Conservation (phyloP, 2,113 vertebrate genomes). For the Dascyllus trimaculatus region DNA sequence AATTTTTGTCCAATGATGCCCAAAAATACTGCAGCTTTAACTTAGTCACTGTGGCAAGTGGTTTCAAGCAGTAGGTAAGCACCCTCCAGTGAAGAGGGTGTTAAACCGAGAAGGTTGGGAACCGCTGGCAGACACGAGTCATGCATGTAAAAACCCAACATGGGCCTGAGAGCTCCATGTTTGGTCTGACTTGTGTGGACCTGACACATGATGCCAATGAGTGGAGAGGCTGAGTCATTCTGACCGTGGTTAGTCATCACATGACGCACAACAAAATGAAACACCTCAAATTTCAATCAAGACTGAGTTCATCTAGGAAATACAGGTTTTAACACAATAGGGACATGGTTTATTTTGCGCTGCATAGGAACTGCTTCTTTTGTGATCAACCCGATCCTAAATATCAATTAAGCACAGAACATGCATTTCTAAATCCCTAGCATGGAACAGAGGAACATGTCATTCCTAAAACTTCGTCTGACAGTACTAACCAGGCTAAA, state of each 20-base stretch:
- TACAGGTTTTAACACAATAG: background rate
- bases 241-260: conserved; percentile 7
- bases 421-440: too few species aligned
- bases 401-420: too few species aligned
- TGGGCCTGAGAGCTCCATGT: conserved; percentile 16
- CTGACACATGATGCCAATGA: background rate
- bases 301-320: background rate
- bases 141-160: background rate
- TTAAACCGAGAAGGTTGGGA: background rate
- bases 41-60: background rate
- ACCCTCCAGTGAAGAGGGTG: too few species aligned
- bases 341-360: too few species aligned
- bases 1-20: too few species aligned
- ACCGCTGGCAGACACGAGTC: conserved; percentile 3
- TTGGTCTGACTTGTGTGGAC: conserved; percentile 3
- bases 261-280: background rate
- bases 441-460: too few species aligned
- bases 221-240: background rate
- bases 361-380: too few species aligned
- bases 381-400: too few species aligned
- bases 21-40: too few species aligned
- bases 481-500: too few species aligned
- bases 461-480: too few species aligned
- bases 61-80: background rate
- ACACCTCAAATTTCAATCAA: background rate